Percentiles rank a stretch among this genome's conserved stretches.
phyloP scores from a whole-genome alignment of 2,113 vertebrate species.

The Climacteris rufus region DNA sequence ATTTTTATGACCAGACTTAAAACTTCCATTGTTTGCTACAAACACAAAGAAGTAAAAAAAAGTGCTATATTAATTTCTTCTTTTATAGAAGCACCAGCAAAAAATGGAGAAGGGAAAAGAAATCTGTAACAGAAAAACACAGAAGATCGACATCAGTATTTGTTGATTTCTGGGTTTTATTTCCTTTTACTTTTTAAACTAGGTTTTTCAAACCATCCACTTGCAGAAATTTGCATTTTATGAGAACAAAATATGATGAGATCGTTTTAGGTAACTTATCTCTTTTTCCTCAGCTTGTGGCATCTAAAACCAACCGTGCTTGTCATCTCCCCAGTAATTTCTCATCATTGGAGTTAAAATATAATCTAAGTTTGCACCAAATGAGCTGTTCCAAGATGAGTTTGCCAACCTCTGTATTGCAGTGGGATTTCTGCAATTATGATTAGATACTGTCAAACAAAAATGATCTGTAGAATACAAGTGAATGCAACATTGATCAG shows the following conservation, averaged over 20 bases:
- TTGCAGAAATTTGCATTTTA: conserved; percentile 42
- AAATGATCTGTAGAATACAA: not conserved
- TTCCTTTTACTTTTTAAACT: not conserved
- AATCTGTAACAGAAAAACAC: not conserved
- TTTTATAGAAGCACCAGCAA: not conserved
- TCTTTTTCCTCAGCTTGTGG: not conserved
- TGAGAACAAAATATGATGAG: not conserved
- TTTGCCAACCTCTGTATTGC: conserved; percentile 5
- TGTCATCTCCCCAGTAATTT: not conserved
- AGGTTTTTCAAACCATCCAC: not conserved
- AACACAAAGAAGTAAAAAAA: not conserved
- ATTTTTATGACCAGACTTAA: not conserved
- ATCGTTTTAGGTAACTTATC: not conserved
- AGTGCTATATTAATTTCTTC: not conserved
- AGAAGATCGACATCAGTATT: not conserved
- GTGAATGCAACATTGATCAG: not conserved
- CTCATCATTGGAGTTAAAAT: conserved; percentile 12
- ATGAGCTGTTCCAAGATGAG: not conserved
- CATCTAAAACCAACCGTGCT: not conserved
- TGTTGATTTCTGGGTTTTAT: not conserved
- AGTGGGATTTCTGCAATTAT: not conserved
- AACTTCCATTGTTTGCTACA: not conserved
- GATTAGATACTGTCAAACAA: not conserved
- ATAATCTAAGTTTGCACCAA: conserved; percentile 12
- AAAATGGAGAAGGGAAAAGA: not conserved